These are phyloP conservation scores for Piprites chloris DNA, from an alignment of 2,113 vertebrate genomes.

Conservation along the genomic window DNA sequence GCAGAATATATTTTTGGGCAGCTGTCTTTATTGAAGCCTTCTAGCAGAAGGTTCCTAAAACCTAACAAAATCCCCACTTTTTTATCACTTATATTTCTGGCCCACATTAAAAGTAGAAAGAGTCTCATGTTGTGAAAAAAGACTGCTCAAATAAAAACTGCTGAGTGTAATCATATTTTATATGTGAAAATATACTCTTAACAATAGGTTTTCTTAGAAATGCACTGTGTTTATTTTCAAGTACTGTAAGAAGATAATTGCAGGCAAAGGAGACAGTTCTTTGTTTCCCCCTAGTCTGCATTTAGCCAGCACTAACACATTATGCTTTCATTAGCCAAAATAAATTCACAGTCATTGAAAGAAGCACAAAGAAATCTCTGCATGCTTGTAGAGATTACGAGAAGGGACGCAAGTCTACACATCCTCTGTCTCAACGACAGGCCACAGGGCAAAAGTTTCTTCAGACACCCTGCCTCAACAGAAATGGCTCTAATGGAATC, in stretches of 20 bases:
- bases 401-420: neutral
- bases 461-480: neutral
- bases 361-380: conserved; percentile 1
- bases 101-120: neutral
- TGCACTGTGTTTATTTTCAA: neutral
- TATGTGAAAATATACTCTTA: neutral
- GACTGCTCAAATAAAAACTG: neutral
- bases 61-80: neutral
- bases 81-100: neutral
- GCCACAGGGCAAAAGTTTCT: neutral
- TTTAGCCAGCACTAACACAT: neutral
- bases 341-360: neutral
- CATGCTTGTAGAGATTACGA: neutral
- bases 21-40: neutral
- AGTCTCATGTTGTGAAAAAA: neutral
- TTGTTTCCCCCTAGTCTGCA: neutral
- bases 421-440: neutral
- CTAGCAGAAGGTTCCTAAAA: neutral
- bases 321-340: neutral
- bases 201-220: neutral
- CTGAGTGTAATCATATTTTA: conserved; percentile 4
- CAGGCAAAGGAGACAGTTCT: conserved; percentile 16
- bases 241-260: conserved; percentile 23
- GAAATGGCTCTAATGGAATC: neutral
- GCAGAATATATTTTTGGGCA: neutral